Evolutionary conservation across 2,113 vertebrate species (phyloP), one percentile per base, ranked within the genome.

Genomic region (Eretmochelys imbricata): DNA sequence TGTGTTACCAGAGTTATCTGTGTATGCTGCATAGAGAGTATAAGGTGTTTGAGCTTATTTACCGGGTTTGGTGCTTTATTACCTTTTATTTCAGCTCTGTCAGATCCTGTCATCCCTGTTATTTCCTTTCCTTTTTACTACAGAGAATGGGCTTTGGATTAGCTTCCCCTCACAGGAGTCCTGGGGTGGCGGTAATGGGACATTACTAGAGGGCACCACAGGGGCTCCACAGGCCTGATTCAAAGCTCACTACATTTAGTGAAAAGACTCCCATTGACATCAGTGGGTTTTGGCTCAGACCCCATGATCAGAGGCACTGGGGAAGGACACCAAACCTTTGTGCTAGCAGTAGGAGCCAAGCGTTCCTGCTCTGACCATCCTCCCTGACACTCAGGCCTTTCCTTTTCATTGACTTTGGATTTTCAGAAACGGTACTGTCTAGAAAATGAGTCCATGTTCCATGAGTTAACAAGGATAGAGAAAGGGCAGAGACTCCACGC

Each of bases 311-410:
- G 35, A 69, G n/a, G 31, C 65, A 69, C 7, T 38, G 65, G n/a
- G 55, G 78, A 48, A 0, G 53, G 11, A 46, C 51, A 4, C 1
- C 0, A 8, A n/a, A 59, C 8, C 1, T 0, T 24, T 48, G 1
- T 0, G 27, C 35, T 22, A 12, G 7, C 89, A 46, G 42, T 35
- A 89, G 42, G 76, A 59, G 20, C 55, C 10, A 10, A 2, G 19
- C 65, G 49, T 72, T 72, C 7, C 49, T n/a, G 29, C 51, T 53
- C 46, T 38, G 35, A 72, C 14, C 17, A 17, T 55, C 13, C 0
- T 11, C 57, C 8, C 72, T 50, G 55, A 72, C 49, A 17, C 72
- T 17, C 46, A 85, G 62, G 11, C 27, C 57, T n/a, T 42, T 72
- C 19, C 13, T 27, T 51, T 46, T 14, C 59, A 85, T 2, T 51